These are phyloP conservation scores for Fistularia commersonii DNA, from an alignment of 2,797 vertebrate species.

Conservation along the genomic window DNA sequence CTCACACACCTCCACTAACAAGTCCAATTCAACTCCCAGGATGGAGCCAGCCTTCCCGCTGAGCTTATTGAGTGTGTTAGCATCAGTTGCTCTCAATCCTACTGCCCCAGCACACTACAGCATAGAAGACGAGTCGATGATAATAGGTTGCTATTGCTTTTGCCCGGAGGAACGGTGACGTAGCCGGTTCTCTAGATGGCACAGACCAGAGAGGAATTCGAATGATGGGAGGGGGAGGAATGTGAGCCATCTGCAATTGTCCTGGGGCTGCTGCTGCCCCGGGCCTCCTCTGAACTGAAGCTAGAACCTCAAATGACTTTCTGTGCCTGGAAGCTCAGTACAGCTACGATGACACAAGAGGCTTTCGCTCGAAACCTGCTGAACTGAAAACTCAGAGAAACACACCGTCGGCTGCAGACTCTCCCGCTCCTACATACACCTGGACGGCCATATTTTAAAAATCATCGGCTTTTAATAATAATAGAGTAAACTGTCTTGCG, in stretches of 20 bases:
- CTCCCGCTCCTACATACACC: slow-evolving; percentile 21
- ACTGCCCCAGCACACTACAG: too few relatives aligned
- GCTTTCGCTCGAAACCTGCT: too few relatives aligned
- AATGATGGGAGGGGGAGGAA: slow-evolving; percentile 61
- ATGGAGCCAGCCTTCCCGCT: too few relatives aligned
- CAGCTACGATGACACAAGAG: slow-evolving; percentile 11
- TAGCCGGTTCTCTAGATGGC: slow-evolving; percentile 47
- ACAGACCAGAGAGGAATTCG: slow-evolving; percentile 55
- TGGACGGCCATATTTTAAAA: slow-evolving; percentile 46
- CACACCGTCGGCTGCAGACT: slow-evolving; percentile 8
- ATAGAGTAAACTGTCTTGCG: slow-evolving; percentile 51
- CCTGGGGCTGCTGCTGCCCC: slow-evolving; percentile 38
- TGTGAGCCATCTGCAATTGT: slow-evolving; percentile 50
- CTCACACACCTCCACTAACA: too few relatives aligned
- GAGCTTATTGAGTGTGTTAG: too few relatives aligned
- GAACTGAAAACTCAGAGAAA: neutral
- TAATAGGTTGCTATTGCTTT: slow-evolving; percentile 68
- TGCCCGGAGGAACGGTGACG: slow-evolving; percentile 48
- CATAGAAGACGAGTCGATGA: too few relatives aligned
- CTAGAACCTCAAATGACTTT: slow-evolving; percentile 61
- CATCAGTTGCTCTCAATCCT: too few relatives aligned
- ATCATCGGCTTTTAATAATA: slow-evolving; percentile 40
- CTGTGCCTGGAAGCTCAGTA: slow-evolving; percentile 46
- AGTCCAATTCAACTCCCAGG: too few relatives aligned
- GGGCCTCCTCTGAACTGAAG: slow-evolving; percentile 29